Conservation (phyloP, 2,113 vertebrate genomes). For the Erpornis zantholeuca region DNA sequence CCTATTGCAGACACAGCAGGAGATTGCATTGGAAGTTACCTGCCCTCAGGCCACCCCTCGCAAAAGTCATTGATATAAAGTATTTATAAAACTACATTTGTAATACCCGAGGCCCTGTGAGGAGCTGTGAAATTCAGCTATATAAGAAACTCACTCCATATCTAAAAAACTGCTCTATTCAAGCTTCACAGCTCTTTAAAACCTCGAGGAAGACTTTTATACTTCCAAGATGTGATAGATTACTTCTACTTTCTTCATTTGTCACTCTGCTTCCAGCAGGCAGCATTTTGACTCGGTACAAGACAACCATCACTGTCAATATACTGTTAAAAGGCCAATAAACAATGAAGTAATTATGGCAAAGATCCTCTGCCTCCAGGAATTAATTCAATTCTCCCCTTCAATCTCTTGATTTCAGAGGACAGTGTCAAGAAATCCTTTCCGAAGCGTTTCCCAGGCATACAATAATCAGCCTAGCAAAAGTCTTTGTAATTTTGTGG, state of each 20-base stretch:
- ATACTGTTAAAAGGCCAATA: neutral
- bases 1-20: neutral
- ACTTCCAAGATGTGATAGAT: neutral
- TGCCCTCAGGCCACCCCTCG: neutral
- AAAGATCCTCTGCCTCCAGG: neutral
- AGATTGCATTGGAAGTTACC: neutral
- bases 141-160: neutral
- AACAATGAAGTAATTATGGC: neutral
- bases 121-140: neutral
- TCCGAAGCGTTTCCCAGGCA: neutral
- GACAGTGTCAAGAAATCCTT: neutral
- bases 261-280: neutral
- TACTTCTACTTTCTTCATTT: neutral
- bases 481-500: neutral
- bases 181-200: neutral
- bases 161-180: neutral
- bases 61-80: fast-evolving
- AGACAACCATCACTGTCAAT: neutral
- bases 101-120: neutral
- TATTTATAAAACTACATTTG: neutral
- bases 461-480: neutral
- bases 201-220: neutral
- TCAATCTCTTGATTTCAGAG: neutral
- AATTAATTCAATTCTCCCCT: neutral
- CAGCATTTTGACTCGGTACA: neutral